phyloP scores from a whole-genome alignment of 2,797 vertebrate genomes.

The Syndactyla subalaris region DNA sequence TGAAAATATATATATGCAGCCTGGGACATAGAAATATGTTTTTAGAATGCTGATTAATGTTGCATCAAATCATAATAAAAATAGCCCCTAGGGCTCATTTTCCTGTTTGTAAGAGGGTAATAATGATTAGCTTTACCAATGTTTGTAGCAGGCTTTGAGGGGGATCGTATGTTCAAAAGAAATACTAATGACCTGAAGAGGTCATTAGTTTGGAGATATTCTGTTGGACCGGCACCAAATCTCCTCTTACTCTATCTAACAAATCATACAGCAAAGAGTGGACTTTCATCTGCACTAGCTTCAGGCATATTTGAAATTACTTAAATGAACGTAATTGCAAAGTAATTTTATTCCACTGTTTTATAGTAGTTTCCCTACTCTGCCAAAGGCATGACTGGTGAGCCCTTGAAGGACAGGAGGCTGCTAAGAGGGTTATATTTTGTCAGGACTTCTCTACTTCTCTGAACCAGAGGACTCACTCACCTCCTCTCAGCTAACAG shows the following conservation, averaged over 20 bases:
- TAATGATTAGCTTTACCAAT: not conserved
- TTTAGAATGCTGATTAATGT: slow-evolving; percentile 8
- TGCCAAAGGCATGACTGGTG: not conserved
- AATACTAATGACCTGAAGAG: not conserved
- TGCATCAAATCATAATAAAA: slow-evolving; percentile 21
- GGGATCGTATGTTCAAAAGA: not conserved
- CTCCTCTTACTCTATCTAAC: not conserved
- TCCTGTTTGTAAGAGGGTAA: not conserved
- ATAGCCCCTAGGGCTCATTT: slow-evolving; percentile 4
- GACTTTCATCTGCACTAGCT: not conserved
- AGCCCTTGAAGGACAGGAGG: not conserved
- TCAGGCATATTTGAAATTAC: slow-evolving; percentile 31
- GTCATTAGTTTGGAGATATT: not conserved
- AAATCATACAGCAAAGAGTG: not conserved
- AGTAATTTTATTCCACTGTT: slow-evolving; percentile 36
- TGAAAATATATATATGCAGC: not conserved
- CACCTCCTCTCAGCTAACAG: not conserved
- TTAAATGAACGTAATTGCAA: slow-evolving; percentile 24
- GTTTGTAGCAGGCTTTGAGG: not conserved
- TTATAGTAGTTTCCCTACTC: not conserved
- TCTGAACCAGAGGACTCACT: not conserved
- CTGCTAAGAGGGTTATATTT: not conserved
- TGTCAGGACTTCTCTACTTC: not conserved
- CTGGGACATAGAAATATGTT: not conserved
- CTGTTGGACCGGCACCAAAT: not conserved